Evolutionary conservation across 1,140 invertebrate species (phyloP).

Genomic region (Euglossa dilemma): DNA sequence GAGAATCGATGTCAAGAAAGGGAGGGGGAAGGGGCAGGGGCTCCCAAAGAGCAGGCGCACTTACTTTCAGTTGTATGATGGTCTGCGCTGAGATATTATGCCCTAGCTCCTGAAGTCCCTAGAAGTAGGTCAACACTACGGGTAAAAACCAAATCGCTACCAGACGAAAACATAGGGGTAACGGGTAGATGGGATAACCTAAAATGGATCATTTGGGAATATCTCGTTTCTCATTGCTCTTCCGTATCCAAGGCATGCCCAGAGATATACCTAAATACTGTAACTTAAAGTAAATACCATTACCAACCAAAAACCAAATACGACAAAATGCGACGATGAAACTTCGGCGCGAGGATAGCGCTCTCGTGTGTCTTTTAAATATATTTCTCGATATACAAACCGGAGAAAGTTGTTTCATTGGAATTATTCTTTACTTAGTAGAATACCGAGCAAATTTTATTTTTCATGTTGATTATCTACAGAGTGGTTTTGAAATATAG

Average conservation of each 20-base stretch:
- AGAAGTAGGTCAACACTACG: conserved; percentile 83
- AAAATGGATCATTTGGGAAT: conserved; percentile 54
- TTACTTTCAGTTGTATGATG: conserved; percentile 95
- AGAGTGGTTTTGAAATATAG: too few relatives aligned
- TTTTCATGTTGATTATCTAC: too few relatives aligned
- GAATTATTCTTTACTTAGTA: too few relatives aligned
- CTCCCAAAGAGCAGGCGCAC: conserved; percentile 80
- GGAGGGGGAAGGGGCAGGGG: conserved; percentile 23
- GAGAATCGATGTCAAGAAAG: conserved; percentile 49
- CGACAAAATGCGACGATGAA: conserved; percentile 33
- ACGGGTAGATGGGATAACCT: conserved; percentile 41
- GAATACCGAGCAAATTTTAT: too few relatives aligned
- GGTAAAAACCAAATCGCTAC: conserved; percentile 82
- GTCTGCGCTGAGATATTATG: conserved; percentile 94
- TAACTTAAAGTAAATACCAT: conserved; percentile 75
- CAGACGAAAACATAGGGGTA: conserved; percentile 71
- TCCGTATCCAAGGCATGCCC: conserved; percentile 76
- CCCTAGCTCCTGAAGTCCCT: conserved; percentile 93
- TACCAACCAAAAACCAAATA: conserved; percentile 74
- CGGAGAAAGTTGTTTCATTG: not conserved
- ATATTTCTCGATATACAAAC: not conserved
- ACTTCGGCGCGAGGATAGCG: not conserved
- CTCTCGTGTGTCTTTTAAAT: too few relatives aligned
- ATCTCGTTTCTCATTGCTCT: conserved; percentile 68
- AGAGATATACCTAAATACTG: conserved; percentile 78